Percentiles rank a stretch among this genome's conserved stretches.
Conservation (phyloP, 2,888 invertebrate species). For the Hartigia nigra region DNA sequence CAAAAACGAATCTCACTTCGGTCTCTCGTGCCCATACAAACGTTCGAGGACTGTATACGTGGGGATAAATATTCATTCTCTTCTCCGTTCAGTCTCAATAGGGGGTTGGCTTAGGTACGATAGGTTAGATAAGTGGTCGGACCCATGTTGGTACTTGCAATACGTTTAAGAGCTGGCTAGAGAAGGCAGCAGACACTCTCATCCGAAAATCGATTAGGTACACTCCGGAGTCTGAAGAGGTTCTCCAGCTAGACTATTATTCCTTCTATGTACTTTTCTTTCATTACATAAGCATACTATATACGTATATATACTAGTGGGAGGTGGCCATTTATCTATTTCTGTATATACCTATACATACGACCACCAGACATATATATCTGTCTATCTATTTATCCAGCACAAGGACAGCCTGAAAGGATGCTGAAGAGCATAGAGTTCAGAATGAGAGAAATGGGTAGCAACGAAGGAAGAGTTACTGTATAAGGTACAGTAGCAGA, state of each 20-base stretch:
- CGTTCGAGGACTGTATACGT: background rate
- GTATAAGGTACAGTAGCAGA: background rate
- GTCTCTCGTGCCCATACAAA: background rate
- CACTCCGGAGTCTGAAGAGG: background rate
- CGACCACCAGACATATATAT: background rate
- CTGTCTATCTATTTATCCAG: background rate
- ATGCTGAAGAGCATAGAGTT: background rate
- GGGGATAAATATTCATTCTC: background rate
- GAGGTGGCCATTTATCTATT: background rate
- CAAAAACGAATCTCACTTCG: background rate
- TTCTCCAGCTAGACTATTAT: background rate
- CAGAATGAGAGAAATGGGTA: slow-evolving; percentile 15
- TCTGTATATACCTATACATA: background rate
- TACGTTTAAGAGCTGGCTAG: background rate
- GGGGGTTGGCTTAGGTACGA: background rate
- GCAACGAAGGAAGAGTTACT: slow-evolving; percentile 18
- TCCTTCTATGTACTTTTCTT: background rate
- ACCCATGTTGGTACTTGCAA: background rate
- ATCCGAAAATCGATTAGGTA: background rate
- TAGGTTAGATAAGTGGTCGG: background rate
- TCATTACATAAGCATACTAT: background rate
- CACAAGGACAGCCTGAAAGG: background rate
- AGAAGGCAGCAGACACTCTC: background rate
- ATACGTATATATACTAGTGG: background rate
- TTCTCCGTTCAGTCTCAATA: background rate